Base-by-base conservation (phyloP, 2,113 vertebrate genomes). In the Heterocephalus glaber region DNA sequence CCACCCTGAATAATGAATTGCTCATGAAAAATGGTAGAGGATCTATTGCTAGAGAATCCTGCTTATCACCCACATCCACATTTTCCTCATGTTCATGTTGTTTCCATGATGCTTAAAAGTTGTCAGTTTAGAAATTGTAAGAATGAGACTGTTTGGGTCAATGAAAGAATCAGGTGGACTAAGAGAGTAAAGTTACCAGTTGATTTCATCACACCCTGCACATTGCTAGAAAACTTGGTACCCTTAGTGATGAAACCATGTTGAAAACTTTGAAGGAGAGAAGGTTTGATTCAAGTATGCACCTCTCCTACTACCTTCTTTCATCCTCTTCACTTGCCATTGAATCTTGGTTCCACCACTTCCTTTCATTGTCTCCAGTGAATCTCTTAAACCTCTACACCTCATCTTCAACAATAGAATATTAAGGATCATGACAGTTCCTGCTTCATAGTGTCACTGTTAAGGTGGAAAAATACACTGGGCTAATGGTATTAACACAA, bases 101-200 rank as follows among this genome's bases (percentile, higher is more conserved):
- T 38, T 17, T 61, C 12, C 41, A 44, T 9, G 56, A 56, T 44
- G 74, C 7, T 70, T 87, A 60, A 87, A 83, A 63, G 47, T 7
- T 86, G 19, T 92, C 65, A 49, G 47, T 52, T 83, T 9, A 63
- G 86, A 49, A 80, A 52, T 2, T 30, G 5, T 91, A 63, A 49
- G 76, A 58, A 13, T 44, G 54, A 13, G 54, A 76, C 10, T 63
- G n/a, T 85, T 58, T 17, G 76, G 38, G 22, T 82, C 72, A 52
- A 26, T 35, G n/a, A 52, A 49, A 52, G 30, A 19, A 9, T 30
- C 33, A 47, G 41, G 24, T 79, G 30, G 19, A 56, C 26, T 86
- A 0, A 0, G 28, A 80, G 61, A 74, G 5, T 41, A 49, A 22
- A 10, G 2, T 33, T 58, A 16, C 30, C 1, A 28, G 68, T 19